Evolutionary conservation across 2,113 vertebrate species (phyloP).

Genomic region (Sigmodon hispidus): DNA sequence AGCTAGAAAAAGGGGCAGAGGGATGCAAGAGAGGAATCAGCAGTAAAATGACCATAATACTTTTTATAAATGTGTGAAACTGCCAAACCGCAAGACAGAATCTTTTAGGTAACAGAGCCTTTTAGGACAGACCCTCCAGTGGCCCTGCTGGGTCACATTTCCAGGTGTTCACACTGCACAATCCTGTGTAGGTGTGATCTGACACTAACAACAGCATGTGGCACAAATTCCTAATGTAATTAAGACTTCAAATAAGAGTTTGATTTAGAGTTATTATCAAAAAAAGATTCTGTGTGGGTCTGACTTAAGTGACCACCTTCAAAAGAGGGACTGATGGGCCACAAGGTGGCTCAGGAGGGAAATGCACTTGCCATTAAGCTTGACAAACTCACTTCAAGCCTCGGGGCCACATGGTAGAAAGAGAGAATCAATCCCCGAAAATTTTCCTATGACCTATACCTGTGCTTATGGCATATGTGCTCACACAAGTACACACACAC

Average conservation of each 20-base stretch:
- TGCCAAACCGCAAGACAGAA: neutral
- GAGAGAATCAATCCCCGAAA: neutral
- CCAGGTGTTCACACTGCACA: neutral
- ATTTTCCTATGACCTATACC: neutral
- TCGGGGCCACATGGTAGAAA: neutral
- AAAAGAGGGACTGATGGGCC: neutral
- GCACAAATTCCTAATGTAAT: neutral
- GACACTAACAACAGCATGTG: neutral
- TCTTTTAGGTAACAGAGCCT: neutral
- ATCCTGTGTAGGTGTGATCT: neutral
- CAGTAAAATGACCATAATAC: neutral
- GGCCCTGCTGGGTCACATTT: neutral
- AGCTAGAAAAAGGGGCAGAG: neutral
- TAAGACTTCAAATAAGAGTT: neutral
- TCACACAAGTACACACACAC: neutral
- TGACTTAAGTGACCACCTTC: neutral
- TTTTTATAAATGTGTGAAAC: neutral
- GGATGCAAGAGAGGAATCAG: no score
- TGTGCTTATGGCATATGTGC: neutral
- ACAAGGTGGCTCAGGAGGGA: neutral
- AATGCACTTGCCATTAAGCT: neutral
- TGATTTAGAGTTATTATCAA: neutral
- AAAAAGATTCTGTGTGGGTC: neutral
- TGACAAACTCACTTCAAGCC: neutral
- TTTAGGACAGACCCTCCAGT: neutral